Percentiles rank a stretch among this genome's conserved stretches.
Evolutionary conservation across 1,140 invertebrate species (phyloP).

Genomic region (Cheumatopsyche charites): DNA sequence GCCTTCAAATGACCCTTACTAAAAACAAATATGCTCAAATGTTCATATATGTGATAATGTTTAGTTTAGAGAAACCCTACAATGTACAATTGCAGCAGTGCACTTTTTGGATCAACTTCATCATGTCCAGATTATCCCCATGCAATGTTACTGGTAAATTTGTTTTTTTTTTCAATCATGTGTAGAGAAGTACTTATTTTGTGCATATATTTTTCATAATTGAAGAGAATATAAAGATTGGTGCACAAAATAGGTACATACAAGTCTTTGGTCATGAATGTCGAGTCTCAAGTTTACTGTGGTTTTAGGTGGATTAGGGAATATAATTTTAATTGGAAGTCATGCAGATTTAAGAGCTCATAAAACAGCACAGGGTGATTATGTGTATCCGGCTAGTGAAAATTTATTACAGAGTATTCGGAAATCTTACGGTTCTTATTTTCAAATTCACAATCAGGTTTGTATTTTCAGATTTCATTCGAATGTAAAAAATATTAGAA

Average conservation of each 20-base stretch:
- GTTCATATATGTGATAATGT: constrained; percentile 74
- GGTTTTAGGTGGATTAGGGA: constrained; percentile 63
- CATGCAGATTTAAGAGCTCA: constrained; percentile 67
- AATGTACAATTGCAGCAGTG: constrained; percentile 77
- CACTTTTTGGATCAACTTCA: constrained; percentile 81
- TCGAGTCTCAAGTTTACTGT: not conserved
- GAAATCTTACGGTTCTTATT: constrained; percentile 49
- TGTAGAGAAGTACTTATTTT: no score
- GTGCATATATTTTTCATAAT: no score
- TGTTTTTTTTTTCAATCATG: not conserved
- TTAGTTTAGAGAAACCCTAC: constrained; percentile 73
- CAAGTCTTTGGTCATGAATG: no score
- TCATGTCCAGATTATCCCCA: constrained; percentile 73
- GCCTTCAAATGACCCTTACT: constrained; percentile 40
- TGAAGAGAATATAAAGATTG: no score
- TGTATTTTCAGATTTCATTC: not conserved
- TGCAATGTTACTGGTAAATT: constrained; percentile 68
- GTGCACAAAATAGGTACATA: no score
- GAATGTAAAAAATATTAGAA: no score
- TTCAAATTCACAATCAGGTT: constrained; percentile 51
- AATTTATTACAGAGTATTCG: constrained; percentile 61
- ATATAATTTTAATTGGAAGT: constrained; percentile 70
- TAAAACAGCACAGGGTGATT: constrained; percentile 64
- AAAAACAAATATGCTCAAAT: constrained; percentile 47
- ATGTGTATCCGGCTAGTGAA: constrained; percentile 64